A percentile compares a stretch with the other conserved stretches of the same genome.
Conservation (phyloP, 1,140 invertebrate genomes). For the Philopotamus ludificatus region DNA sequence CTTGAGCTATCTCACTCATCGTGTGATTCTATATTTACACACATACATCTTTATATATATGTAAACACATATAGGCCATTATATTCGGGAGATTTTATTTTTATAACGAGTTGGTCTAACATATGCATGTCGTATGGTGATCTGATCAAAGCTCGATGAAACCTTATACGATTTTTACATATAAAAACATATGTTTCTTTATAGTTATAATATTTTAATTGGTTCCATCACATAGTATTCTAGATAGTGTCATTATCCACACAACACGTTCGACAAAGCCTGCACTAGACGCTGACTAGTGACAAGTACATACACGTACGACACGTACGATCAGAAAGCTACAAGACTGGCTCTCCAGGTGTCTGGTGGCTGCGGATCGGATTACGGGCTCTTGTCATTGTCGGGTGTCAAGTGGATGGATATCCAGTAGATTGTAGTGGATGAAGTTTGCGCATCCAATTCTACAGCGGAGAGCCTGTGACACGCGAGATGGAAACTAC, state of each 20-base stretch:
- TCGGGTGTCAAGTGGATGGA: slow-evolving; percentile 5
- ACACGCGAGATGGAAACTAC: neutral
- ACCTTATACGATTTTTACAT: neutral
- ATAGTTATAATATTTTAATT: neutral
- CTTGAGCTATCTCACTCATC: neutral
- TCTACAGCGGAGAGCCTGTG: neutral
- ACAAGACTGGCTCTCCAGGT: neutral
- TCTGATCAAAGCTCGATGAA: neutral
- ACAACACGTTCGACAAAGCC: too few species aligned
- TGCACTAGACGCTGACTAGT: too few species aligned
- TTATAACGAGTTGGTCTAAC: neutral
- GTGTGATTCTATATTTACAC: neutral
- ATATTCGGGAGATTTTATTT: neutral
- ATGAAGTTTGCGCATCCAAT: neutral
- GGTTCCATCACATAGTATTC: neutral
- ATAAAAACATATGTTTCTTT: too few species aligned
- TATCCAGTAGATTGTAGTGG: neutral
- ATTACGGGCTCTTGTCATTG: neutral
- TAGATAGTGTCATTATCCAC: neutral
- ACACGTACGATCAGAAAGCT: neutral
- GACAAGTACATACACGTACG: too few species aligned
- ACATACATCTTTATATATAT: neutral
- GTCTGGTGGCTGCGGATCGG: neutral
- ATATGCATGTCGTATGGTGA: neutral
- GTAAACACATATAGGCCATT: neutral